Evolutionary conservation across 2,113 vertebrate genomes (phyloP).

Genomic region (Ptyas mucosa): DNA sequence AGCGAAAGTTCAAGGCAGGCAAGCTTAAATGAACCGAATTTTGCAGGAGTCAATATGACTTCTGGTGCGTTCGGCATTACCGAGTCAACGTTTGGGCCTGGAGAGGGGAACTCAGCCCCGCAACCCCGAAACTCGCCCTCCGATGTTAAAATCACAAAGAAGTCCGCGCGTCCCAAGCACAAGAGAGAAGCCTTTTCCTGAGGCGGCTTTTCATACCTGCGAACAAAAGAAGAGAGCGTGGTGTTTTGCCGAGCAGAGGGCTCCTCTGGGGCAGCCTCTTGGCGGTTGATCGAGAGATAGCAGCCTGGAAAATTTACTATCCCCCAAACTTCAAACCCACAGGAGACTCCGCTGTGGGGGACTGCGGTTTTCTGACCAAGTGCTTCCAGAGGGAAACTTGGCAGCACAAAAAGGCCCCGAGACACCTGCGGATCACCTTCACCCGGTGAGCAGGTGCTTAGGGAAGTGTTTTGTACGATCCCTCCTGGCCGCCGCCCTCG

Average conservation of each 20-base stretch:
- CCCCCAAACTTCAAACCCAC: not conserved
- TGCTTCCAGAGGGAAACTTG: not conserved
- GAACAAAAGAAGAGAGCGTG: not conserved
- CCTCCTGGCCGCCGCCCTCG: not conserved
- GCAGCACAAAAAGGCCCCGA: not conserved
- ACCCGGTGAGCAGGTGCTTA: not conserved
- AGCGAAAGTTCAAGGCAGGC: not conserved
- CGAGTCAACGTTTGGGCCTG: not conserved
- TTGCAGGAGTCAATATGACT: not conserved
- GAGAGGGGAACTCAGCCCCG: not conserved
- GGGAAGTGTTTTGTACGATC: not conserved
- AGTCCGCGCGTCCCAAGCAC: not conserved
- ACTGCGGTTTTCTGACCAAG: not conserved
- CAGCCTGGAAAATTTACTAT: not conserved
- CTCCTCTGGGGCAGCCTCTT: not conserved
- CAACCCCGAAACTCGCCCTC: not conserved
- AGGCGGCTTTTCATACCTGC: not conserved
- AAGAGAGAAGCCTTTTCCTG: not conserved
- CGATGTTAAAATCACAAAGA: not conserved
- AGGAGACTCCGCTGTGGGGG: not conserved
- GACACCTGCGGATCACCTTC: not conserved
- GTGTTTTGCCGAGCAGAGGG: not conserved
- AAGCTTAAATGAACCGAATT: not conserved
- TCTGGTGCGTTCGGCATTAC: not conserved
- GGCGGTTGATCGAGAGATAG: not conserved